phyloP scores from a whole-genome alignment of 2,797 vertebrate species.

The Fistularia commersonii region DNA sequence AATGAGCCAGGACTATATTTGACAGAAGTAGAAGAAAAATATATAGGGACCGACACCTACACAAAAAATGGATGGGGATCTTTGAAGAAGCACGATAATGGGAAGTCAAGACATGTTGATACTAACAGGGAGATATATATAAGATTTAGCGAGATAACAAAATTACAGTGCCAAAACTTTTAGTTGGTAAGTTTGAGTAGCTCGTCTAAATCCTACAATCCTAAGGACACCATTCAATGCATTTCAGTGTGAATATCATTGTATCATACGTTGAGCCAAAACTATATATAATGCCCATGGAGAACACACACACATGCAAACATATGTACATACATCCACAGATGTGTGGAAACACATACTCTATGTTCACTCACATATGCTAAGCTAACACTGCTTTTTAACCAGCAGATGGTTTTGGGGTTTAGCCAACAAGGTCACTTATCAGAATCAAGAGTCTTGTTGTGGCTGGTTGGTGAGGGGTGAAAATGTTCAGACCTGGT shows the following conservation, averaged over 20 bases:
- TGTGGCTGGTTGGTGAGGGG: too few species aligned
- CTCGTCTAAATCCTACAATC: constrained; percentile 40
- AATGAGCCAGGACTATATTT: background rate
- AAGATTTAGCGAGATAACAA: constrained; percentile 13
- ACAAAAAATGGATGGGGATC: background rate
- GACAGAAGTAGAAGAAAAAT: constrained; percentile 4
- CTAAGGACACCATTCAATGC: constrained; percentile 51
- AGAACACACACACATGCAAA: too few species aligned
- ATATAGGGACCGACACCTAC: constrained; percentile 5
- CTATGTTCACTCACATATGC: too few species aligned
- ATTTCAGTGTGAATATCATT: constrained; percentile 48
- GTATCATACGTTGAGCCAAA: constrained; percentile 36
- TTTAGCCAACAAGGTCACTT: too few species aligned
- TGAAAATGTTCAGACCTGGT: too few species aligned
- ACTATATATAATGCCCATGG: constrained; percentile 1
- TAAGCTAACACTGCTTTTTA: too few species aligned
- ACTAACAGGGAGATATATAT: constrained; percentile 12
- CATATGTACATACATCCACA: too few species aligned
- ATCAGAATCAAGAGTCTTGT: too few species aligned
- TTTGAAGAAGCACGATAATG: background rate
- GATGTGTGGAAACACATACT: too few species aligned
- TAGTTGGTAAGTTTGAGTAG: constrained; percentile 55
- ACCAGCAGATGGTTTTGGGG: too few species aligned
- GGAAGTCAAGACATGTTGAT: constrained; percentile 7
- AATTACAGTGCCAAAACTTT: constrained; percentile 27